Conservation (phyloP, 2,797 vertebrate genomes). For the Sparidentex hasta region DNA sequence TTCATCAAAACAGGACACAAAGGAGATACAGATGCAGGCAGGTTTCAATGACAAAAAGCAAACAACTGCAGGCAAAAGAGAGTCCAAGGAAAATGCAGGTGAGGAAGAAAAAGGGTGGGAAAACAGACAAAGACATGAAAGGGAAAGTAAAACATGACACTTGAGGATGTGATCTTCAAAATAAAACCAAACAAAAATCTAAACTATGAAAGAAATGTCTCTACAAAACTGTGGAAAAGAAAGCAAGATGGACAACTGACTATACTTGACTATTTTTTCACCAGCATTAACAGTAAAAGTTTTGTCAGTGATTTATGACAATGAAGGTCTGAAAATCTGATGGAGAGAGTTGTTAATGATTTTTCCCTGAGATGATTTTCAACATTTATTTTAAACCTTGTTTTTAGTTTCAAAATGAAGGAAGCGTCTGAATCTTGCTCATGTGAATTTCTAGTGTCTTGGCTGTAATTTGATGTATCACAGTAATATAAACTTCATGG, state of each 20-base stretch:
- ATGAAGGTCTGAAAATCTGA: not conserved
- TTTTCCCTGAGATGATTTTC: not conserved
- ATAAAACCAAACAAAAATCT: no score
- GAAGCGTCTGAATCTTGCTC: not conserved
- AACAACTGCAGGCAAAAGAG: no score
- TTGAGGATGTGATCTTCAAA: no score
- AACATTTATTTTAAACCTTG: not conserved
- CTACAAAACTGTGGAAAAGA: not conserved
- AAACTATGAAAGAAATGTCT: not conserved
- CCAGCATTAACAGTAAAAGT: not conserved
- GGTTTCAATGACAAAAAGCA: no score
- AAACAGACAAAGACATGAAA: no score
- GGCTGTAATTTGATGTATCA: not conserved
- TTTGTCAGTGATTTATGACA: not conserved
- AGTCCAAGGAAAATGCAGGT: no score
- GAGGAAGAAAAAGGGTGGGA: no score
- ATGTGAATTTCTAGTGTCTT: not conserved
- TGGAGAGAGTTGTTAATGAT: not conserved
- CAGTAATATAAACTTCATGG: not conserved
- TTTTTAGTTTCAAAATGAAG: not conserved
- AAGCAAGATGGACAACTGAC: not conserved
- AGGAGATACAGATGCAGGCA: no score
- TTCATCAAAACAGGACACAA: no score
- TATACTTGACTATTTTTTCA: not conserved
- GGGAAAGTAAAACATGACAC: no score